Evolutionary conservation across 2,888 invertebrate species (phyloP), one percentile per base, ranked within the genome.

Genomic region (Endotricha flammealis): DNA sequence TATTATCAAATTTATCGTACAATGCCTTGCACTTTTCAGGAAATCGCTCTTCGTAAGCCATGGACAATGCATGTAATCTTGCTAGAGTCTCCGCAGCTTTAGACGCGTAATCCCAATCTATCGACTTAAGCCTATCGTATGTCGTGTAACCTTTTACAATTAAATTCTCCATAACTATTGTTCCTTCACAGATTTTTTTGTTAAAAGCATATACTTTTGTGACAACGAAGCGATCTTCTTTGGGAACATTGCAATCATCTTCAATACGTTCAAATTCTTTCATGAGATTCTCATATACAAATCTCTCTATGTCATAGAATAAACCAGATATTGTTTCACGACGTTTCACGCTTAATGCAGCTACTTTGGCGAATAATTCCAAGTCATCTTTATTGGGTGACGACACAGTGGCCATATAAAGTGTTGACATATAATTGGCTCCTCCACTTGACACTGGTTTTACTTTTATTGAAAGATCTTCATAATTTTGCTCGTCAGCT

Each of bases 31-130:
- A 74, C 9, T 47, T 47, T 12, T 56, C 53, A 1, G 68, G 67
- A 7, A 64, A 39, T 12, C 66, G 47, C 3, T 59, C 41, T 11
- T 52, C 57, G 32, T 62, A 51, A 0, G 65, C 71, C 4, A 73
- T 57, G 0, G 68, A 68, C 2, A 71, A 36, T 0, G 72, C 73
- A 44, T 75, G 74, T 3, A 69, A 56, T 39, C 61, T 66, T 0
- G 67, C 70, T 24, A 72, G 34, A 9, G 51, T 52, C 23, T 53
- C 44, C 1, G 66, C 36, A 2, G 62, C 44, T 10, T 53, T 40
- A 0, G 53, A 46, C 0, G 63, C 54, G 29, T 70, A 69, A 4
- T 61, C 55, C 50, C 57, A 59, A 30, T 62, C 57, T 3, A 71
- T 34, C 4, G 58, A 33, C 27, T 54, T 50, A 11, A 64, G 40